phyloP scores from a whole-genome alignment of 2,797 vertebrate genomes.

The Falco novaeseelandiae region DNA sequence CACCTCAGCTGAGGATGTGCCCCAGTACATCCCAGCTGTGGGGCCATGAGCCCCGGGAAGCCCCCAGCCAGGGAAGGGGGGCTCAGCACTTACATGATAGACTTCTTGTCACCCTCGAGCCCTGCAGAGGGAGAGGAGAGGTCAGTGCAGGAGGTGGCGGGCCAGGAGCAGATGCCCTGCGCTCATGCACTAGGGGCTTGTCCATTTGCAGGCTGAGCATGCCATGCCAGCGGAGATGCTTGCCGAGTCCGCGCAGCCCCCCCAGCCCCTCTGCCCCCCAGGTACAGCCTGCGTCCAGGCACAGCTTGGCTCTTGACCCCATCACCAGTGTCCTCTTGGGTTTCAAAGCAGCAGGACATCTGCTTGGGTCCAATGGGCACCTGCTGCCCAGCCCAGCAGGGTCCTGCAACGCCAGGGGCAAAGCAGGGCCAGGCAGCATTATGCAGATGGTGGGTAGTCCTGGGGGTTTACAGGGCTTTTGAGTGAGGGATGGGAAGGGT shows the following conservation, averaged over 20 bases:
- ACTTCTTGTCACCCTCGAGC: conserved; percentile 68
- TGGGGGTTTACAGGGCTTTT: not conserved
- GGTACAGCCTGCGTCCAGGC: not conserved
- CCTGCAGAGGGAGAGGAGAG: conserved; percentile 69
- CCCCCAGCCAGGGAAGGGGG: not conserved
- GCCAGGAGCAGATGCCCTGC: not conserved
- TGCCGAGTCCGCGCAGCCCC: not conserved
- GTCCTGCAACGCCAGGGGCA: not conserved
- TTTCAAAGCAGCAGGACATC: not conserved
- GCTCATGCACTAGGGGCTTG: not conserved
- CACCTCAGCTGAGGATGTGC: not conserved
- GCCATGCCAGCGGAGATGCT: not conserved
- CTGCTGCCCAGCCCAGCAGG: not conserved
- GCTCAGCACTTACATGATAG: conserved; percentile 78
- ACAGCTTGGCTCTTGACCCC: not conserved
- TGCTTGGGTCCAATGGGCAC: not conserved
- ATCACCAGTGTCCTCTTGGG: not conserved
- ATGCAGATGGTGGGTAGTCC: not conserved
- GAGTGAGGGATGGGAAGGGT: not conserved
- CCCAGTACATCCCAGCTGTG: not conserved
- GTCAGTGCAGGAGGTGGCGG: not conserved
- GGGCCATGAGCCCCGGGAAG: not conserved
- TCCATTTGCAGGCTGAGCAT: not conserved
- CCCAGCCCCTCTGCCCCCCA: not conserved
- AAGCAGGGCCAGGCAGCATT: not conserved